A percentile compares a stretch with the other conserved stretches of the same genome.
phyloP scores from a whole-genome alignment of 2,113 vertebrate genomes.

The Callopanchax toddi region DNA sequence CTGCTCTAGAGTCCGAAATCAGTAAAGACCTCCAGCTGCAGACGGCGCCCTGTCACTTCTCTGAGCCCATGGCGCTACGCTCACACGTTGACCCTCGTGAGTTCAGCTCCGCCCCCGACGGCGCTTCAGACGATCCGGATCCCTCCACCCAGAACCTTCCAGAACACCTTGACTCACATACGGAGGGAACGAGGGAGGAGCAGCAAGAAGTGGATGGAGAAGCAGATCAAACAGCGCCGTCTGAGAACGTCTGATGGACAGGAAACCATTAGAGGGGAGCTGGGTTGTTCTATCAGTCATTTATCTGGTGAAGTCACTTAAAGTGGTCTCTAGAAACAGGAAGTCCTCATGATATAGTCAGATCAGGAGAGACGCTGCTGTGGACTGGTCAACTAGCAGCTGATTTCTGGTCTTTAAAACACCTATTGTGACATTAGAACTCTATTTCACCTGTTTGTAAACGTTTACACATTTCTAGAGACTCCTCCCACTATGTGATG shows the following conservation, averaged over 20 bases:
- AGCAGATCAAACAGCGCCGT: slow-evolving; percentile 70
- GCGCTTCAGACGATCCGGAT: slow-evolving; percentile 79
- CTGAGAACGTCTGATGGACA: slow-evolving; percentile 75
- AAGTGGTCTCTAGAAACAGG: neutral
- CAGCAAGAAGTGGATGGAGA: slow-evolving; percentile 4
- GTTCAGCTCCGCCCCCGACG: slow-evolving; percentile 75
- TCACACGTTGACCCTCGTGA: slow-evolving; percentile 82
- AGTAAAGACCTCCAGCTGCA: slow-evolving; percentile 71
- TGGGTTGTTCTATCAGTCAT: no score
- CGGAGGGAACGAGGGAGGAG: slow-evolving; percentile 12
- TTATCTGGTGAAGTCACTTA: no score
- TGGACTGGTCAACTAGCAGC: no score
- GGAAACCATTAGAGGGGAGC: no score
- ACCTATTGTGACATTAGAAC: no score
- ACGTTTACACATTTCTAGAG: no score
- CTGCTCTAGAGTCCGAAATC: slow-evolving; percentile 36
- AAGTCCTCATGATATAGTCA: no score
- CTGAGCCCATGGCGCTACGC: slow-evolving; percentile 73
- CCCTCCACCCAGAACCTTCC: slow-evolving; percentile 82
- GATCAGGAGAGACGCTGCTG: no score
- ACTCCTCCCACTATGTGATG: no score
- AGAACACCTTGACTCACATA: slow-evolving; percentile 82
- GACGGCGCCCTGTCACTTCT: slow-evolving; percentile 67
- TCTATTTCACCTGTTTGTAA: no score
- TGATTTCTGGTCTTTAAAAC: slow-evolving; percentile 21